Evolutionary conservation across 2,888 invertebrate genomes (phyloP), one percentile per base, ranked within the genome.

Genomic region (Andrena trimmerana): DNA sequence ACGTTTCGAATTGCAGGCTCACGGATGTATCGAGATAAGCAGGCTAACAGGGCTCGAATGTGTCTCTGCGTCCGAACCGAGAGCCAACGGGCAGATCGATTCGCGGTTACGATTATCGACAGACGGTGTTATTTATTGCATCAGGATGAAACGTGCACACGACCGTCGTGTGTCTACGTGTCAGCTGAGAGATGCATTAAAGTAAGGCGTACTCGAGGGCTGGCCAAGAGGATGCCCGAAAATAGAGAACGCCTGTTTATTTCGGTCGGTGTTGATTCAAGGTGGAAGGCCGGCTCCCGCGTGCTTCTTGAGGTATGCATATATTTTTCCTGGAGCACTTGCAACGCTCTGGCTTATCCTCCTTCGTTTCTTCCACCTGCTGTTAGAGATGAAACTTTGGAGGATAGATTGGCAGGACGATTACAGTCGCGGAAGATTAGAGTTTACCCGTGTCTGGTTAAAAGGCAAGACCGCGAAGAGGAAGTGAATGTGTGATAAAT

Each of bases 201-300:
- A 67, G 82, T 52, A 57, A 63, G 82, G 69, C 52, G 67, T 62
- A 62, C 75, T 72, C 70, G 60, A 73, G 76, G 59, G 27, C 16
- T 24, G 59, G n/a, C 7, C 48, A 63, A 76, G 60, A 72, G 60
- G 13, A 68, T 68, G 69, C 71, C 71, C 81, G 66, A 77, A 87
- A 86, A 87, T 85, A 87, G 78, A 85, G 81, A 66, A 82, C 71
- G 48, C n/a, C 36, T 57, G 77, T 81, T 85, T 87, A 87, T 87
- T 87, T 85, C 83, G 60, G 81, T 78, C 78, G 29, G 59, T 66
- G 75, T 74, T 84, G 79, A 71, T 86, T 84, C 76, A 86, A 86
- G 86, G 80, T 82, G 80, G 84, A 86, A 81, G 78, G 80, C 74
- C 76, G 62, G 36, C 66, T 65, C 36, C 72, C 68, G 42, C 16